Evolutionary conservation across 2,888 invertebrate species (phyloP).

Genomic region (Agrilus biguttatus): DNA sequence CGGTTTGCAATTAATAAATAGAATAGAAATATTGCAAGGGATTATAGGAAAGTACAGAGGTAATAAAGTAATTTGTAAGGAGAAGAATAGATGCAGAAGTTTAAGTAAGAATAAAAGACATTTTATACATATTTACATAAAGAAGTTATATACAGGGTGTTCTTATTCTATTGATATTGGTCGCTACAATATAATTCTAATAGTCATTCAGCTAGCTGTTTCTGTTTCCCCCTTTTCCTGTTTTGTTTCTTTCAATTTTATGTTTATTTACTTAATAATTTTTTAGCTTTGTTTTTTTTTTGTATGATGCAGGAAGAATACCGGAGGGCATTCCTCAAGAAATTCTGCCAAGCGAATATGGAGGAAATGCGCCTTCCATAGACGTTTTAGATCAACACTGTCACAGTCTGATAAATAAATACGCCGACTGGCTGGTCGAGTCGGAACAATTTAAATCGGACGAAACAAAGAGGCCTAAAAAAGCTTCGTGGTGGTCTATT

Average conservation of each 20-base stretch:
- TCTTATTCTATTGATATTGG: too few relatives aligned
- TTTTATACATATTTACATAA: too few relatives aligned
- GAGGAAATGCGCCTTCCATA: constrained; percentile 40
- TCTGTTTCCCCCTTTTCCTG: too few relatives aligned
- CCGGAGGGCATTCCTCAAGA: constrained; percentile 28
- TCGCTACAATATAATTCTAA: too few relatives aligned
- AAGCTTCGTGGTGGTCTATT: constrained; percentile 26
- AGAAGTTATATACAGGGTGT: too few relatives aligned
- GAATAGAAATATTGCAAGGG: too few relatives aligned
- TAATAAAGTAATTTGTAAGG: too few relatives aligned
- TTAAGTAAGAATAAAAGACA: too few relatives aligned
- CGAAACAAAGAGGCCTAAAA: constrained; percentile 27
- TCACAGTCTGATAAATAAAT: constrained; percentile 40
- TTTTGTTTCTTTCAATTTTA: neutral
- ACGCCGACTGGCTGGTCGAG: constrained; percentile 47
- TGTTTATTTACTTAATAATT: neutral
- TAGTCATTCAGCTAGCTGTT: too few relatives aligned
- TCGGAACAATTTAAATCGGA: constrained; percentile 39
- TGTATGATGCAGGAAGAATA: constrained; percentile 17
- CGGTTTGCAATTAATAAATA: too few relatives aligned
- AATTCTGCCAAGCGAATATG: constrained; percentile 40
- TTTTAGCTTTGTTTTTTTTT: constrained; percentile 3
- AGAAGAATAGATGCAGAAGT: too few relatives aligned
- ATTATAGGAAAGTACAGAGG: too few relatives aligned
- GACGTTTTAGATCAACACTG: constrained; percentile 43